These are phyloP conservation scores for Portunus trituberculatus DNA, from an alignment of 1,140 invertebrate species.

Conservation along the genomic window DNA sequence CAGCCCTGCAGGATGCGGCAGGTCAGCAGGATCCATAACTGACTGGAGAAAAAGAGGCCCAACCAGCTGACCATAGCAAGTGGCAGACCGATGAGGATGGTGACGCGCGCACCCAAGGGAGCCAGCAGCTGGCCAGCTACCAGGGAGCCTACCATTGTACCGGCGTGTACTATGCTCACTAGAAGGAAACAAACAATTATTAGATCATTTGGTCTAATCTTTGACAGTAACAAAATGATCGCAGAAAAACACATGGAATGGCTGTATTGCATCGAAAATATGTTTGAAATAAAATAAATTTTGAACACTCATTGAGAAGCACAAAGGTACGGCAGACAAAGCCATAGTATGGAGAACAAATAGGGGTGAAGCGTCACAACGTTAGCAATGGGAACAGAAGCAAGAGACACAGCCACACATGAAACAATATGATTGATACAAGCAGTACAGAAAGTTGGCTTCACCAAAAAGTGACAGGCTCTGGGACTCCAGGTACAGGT, in stretches of 20 bases:
- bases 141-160: background rate
- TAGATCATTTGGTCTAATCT: background rate
- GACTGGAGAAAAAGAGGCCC: background rate
- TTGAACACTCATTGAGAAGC: background rate
- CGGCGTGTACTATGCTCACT: background rate
- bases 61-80: background rate
- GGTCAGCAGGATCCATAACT: constrained; percentile 14
- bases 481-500: background rate
- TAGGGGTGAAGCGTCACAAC: background rate
- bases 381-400: background rate
- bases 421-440: no score
- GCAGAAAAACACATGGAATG: no score
- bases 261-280: no score
- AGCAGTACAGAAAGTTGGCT: background rate
- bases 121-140: background rate
- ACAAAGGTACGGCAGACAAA: background rate
- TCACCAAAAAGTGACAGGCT: background rate
- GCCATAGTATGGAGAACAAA: background rate
- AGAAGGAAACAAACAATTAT: background rate
- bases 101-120: background rate
- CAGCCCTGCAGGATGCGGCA: background rate
- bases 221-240: no score
- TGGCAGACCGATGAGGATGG: constrained; percentile 9
- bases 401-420: background rate
- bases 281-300: background rate